phyloP scores from a whole-genome alignment of 2,113 vertebrate genomes.

The Leucosticte australis region DNA sequence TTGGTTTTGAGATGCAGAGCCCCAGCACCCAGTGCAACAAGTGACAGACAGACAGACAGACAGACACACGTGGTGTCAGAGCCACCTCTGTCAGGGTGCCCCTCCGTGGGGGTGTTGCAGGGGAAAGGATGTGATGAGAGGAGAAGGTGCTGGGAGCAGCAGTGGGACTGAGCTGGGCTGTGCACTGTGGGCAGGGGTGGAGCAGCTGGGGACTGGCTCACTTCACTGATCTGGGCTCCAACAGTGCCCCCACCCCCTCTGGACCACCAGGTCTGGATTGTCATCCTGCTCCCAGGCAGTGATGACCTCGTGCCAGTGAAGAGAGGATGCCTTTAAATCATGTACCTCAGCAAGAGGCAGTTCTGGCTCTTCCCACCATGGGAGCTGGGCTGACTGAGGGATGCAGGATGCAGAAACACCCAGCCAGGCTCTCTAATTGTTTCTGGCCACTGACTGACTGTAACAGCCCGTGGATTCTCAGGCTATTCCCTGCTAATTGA shows the following conservation, averaged over 20 bases:
- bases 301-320: background rate
- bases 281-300: background rate
- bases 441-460: background rate
- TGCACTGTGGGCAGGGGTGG: rapidly evolving
- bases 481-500: background rate
- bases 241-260: background rate
- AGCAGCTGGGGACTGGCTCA: background rate
- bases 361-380: rapidly evolving
- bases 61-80: rapidly evolving
- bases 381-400: background rate
- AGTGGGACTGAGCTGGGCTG: background rate
- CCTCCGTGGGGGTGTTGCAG: rapidly evolving
- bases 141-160: background rate
- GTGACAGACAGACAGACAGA: background rate
- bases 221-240: background rate
- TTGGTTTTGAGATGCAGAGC: background rate
- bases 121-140: background rate
- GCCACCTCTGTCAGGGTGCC: background rate
- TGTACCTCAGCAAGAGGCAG: background rate
- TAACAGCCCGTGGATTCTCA: background rate
- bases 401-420: background rate
- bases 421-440: background rate
- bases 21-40: background rate
- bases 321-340: background rate
- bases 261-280: background rate